These are phyloP conservation scores for Hypercompe scribonia DNA, from an alignment of 2,888 invertebrate genomes.

Conservation along the genomic window DNA sequence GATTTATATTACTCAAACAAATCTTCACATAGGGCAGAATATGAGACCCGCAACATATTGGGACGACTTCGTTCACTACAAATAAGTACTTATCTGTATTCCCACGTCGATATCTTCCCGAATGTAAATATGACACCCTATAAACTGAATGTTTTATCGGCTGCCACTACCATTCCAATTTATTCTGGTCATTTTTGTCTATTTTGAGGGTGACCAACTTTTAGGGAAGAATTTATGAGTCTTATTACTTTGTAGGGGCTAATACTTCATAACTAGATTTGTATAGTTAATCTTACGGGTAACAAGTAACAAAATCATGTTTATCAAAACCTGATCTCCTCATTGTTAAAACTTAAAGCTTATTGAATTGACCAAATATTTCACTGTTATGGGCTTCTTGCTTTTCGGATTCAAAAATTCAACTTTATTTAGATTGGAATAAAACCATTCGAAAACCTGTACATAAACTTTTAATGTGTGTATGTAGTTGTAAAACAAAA, in stretches of 20 bases:
- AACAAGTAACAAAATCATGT: conserved; percentile 39
- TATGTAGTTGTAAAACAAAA: conserved; percentile 45
- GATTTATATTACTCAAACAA: conserved; percentile 38
- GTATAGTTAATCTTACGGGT: conserved; percentile 49
- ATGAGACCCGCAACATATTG: conserved; percentile 61
- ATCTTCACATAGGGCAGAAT: conserved; percentile 42
- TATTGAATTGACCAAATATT: conserved; percentile 35
- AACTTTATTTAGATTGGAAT: conserved; percentile 38
- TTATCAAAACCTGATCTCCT: conserved; percentile 38
- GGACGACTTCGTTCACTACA: conserved; percentile 44
- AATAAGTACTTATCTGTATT: conserved; percentile 74
- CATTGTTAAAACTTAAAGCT: conserved; percentile 29
- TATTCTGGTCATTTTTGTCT: conserved; percentile 86
- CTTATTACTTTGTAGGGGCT: conserved; percentile 73
- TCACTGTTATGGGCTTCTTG: conserved; percentile 34
- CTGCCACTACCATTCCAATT: conserved; percentile 85
- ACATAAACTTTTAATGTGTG: conserved; percentile 35
- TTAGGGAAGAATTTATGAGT: conserved; percentile 81
- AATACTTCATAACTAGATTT: conserved; percentile 64
- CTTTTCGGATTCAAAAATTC: conserved; percentile 36
- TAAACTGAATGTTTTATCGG: conserved; percentile 86
- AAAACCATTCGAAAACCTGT: conserved; percentile 34
- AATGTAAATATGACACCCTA: conserved; percentile 87
- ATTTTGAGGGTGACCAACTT: conserved; percentile 82
- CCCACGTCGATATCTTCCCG: conserved; percentile 79